Percentiles rank a stretch among this genome's conserved stretches.
These are phyloP conservation scores for Mamestra brassicae DNA, from an alignment of 2,888 invertebrate genomes.

Conservation along the genomic window DNA sequence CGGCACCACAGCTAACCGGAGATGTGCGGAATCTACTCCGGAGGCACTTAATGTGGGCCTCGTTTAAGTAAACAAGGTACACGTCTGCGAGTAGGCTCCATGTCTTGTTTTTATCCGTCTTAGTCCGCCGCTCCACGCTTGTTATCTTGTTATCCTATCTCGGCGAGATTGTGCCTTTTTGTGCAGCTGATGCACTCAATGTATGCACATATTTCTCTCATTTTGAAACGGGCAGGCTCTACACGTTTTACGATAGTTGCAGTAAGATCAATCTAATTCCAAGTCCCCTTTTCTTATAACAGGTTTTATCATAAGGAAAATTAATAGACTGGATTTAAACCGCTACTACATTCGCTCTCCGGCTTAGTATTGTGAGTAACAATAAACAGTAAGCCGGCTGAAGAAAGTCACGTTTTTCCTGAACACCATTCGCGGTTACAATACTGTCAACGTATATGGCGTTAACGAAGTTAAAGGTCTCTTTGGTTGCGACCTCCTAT, in stretches of 20 bases:
- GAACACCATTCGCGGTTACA: constrained; percentile 80
- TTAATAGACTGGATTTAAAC: constrained; percentile 43
- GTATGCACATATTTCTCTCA: constrained; percentile 79
- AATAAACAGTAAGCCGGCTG: constrained; percentile 75
- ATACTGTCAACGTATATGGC: constrained; percentile 82
- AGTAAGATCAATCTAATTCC: constrained; percentile 43
- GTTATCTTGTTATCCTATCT: constrained; percentile 91
- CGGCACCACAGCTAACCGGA: constrained; percentile 59
- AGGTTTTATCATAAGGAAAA: constrained; percentile 36
- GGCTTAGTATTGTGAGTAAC: constrained; percentile 59
- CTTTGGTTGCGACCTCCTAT: constrained; percentile 74
- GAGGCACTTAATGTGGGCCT: constrained; percentile 81
- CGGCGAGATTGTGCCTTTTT: constrained; percentile 88
- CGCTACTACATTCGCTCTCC: constrained; percentile 42
- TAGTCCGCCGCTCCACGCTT: constrained; percentile 86
- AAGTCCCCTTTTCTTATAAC: constrained; percentile 32
- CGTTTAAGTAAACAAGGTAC: constrained; percentile 90
- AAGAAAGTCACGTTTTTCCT: constrained; percentile 83
- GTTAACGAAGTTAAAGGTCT: constrained; percentile 82
- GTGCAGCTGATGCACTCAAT: constrained; percentile 80
- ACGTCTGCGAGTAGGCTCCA: constrained; percentile 85
- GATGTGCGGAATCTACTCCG: constrained; percentile 69
- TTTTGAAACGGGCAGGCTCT: constrained; percentile 69
- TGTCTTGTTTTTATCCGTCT: constrained; percentile 89
- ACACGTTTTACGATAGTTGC: constrained; percentile 59